Evolutionary conservation across 2,113 vertebrate species (phyloP).

Genomic region (Platysternon megacephalum): DNA sequence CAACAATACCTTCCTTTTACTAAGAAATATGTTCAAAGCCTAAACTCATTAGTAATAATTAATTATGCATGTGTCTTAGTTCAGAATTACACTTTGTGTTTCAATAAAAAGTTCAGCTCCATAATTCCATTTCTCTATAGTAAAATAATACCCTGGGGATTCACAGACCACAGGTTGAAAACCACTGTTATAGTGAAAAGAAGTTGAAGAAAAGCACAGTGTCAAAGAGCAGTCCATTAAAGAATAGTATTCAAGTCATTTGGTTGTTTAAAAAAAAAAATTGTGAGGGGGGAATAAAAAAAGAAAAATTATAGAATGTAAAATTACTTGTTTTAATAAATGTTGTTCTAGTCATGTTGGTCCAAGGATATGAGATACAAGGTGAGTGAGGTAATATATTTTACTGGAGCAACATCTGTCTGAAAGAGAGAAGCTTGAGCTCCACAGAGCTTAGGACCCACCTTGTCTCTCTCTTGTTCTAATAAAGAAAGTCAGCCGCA

Average conservation of each 20-base stretch:
- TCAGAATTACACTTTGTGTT: background rate
- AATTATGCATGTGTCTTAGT: background rate
- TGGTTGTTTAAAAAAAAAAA: no score
- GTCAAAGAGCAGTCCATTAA: background rate
- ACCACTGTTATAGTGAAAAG: background rate
- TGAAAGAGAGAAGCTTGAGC: no score
- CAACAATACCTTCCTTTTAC: background rate
- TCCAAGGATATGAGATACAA: no score
- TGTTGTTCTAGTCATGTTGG: no score
- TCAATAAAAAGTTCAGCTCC: background rate
- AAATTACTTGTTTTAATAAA: rapidly evolving
- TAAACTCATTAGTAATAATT: background rate
- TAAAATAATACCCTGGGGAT: background rate
- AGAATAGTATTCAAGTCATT: no score
- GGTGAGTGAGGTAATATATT: no score
- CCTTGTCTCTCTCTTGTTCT: no score
- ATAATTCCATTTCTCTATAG: background rate
- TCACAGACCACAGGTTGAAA: no score
- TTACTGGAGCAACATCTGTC: no score
- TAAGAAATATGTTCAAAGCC: background rate
- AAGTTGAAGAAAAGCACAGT: background rate
- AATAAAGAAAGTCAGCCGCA: no score
- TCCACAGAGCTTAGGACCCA: no score
- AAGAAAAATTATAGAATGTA: rapidly evolving
- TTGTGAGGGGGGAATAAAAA: rapidly evolving